A percentile compares a stretch with the other conserved stretches of the same genome.
These are phyloP conservation scores for Diachasma alloeum DNA, from an alignment of 1,140 invertebrate species.

Conservation along the genomic window DNA sequence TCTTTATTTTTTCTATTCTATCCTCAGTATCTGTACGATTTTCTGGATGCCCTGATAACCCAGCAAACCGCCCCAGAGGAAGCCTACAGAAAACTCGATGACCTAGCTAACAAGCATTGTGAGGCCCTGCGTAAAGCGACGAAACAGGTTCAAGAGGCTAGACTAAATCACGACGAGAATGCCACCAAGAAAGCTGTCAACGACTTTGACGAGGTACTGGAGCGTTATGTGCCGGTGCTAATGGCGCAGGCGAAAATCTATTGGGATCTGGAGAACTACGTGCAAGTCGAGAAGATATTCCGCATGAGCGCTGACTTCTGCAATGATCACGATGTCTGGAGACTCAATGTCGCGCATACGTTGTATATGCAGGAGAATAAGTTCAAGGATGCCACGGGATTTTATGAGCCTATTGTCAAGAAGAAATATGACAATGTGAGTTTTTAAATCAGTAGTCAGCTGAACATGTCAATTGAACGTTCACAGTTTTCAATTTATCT, in stretches of 20 bases:
- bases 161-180: slow-evolving; percentile 87
- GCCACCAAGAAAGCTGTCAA: slow-evolving; percentile 88
- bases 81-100: slow-evolving; percentile 96
- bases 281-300: slow-evolving; percentile 93
- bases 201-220: slow-evolving; percentile 93
- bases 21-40: slow-evolving; percentile 81
- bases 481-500: background rate
- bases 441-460: no score
- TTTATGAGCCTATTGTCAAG: slow-evolving; percentile 98
- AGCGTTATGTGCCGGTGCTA: slow-evolving; percentile 90
- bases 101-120: slow-evolving; percentile 90
- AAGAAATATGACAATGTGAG: slow-evolving; percentile 93
- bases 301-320: slow-evolving; percentile 98
- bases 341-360: slow-evolving; percentile 97
- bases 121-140: slow-evolving; percentile 91
- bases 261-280: slow-evolving; percentile 97
- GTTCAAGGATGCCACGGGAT: slow-evolving; percentile 96
- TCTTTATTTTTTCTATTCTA: slow-evolving; percentile 57
- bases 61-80: slow-evolving; percentile 97
- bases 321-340: slow-evolving; percentile 96
- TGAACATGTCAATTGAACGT: no score
- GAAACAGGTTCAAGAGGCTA: slow-evolving; percentile 91
- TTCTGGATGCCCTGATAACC: slow-evolving; percentile 94
- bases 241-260: slow-evolving; percentile 99
- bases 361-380: slow-evolving; percentile 99